phyloP scores from a whole-genome alignment of 2,113 vertebrate genomes.

The Eolophus roseicapilla region DNA sequence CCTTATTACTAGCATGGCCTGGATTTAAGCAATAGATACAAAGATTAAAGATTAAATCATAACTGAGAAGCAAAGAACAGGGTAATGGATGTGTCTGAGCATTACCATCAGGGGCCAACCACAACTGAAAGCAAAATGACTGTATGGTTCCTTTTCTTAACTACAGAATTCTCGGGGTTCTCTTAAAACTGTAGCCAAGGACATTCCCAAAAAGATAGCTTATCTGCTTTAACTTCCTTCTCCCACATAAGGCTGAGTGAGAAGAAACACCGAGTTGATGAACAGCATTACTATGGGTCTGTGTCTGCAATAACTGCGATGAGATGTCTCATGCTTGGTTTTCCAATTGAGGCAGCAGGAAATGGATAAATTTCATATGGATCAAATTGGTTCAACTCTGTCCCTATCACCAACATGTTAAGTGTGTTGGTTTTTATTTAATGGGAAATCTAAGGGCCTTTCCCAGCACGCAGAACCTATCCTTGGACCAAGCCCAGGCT shows the following conservation, averaged over 20 bases:
- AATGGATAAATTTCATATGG: background rate
- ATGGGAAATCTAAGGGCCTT: background rate
- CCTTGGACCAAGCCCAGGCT: background rate
- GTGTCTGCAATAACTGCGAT: background rate
- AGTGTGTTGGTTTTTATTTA: accelerated
- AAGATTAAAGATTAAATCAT: background rate
- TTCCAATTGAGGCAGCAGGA: background rate
- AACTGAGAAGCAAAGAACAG: background rate
- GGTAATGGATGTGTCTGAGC: background rate
- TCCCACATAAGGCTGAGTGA: background rate
- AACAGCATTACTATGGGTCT: background rate
- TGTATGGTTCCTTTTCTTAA: background rate
- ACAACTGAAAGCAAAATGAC: background rate
- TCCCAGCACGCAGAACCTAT: background rate
- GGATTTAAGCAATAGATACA: background rate
- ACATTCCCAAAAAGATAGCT: background rate
- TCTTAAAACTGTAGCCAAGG: background rate
- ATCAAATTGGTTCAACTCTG: background rate
- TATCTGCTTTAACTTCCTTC: background rate
- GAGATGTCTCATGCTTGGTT: background rate
- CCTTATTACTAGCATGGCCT: background rate
- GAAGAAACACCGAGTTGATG: background rate
- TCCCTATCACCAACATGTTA: background rate
- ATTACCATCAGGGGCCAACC: background rate
- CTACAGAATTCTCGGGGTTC: background rate